Percentiles rank a stretch among this genome's conserved stretches.
Evolutionary conservation across 2,113 vertebrate species (phyloP).

Genomic region (Myocastor coypus): DNA sequence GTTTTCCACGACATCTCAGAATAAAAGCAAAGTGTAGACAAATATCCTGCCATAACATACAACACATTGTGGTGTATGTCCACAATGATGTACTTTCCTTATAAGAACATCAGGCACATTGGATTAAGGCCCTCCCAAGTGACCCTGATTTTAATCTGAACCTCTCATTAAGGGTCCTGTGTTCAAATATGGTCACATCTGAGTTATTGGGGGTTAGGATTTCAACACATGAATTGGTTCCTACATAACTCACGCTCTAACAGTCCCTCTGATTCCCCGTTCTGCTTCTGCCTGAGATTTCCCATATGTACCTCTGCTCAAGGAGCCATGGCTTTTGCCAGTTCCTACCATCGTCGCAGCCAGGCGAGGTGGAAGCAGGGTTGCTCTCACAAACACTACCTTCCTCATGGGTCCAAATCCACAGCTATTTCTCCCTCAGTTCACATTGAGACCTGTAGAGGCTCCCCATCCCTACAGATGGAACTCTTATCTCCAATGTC

Average conservation of each 20-base stretch:
- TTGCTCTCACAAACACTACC: background rate
- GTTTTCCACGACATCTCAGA: background rate
- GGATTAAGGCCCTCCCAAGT: background rate
- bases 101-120: background rate
- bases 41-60: background rate
- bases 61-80: background rate
- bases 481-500: background rate
- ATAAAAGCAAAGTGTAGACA: background rate
- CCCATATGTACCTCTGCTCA: background rate
- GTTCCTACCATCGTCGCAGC: background rate
- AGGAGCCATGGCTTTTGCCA: slow-evolving; percentile 7
- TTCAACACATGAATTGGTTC: background rate
- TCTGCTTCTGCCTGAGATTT: background rate
- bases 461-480: background rate
- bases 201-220: background rate
- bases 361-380: background rate
- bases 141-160: background rate
- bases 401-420: background rate
- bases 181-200: slow-evolving; percentile 16
- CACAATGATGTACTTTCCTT: background rate
- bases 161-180: background rate
- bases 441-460: background rate
- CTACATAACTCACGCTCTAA: background rate
- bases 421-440: background rate
- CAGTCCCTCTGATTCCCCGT: background rate